Percentiles rank a stretch among this genome's conserved stretches.
phyloP scores from a whole-genome alignment of 2,888 invertebrate species.

The Latrodectus hesperus region DNA sequence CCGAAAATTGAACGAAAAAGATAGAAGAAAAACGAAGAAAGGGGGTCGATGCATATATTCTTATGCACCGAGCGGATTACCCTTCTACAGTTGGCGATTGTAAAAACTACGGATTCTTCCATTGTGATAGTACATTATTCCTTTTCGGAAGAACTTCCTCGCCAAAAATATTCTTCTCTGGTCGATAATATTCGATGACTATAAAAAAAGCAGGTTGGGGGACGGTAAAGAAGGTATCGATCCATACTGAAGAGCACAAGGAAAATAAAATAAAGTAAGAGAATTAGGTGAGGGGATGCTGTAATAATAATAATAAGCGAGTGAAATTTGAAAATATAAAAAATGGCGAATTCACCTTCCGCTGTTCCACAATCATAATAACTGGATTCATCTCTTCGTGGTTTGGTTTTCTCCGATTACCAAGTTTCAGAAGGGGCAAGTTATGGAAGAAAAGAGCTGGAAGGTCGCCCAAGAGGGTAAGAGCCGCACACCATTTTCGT shows the following conservation, averaged over 20 bases:
- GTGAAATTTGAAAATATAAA: constrained; percentile 27
- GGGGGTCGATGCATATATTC: background rate
- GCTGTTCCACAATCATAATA: constrained; percentile 45
- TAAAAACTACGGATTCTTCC: constrained; percentile 17
- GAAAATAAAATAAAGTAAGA: constrained; percentile 38
- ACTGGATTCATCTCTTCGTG: constrained; percentile 21
- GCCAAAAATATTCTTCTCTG: constrained; percentile 40
- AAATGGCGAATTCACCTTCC: constrained; percentile 29
- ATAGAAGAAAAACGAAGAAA: constrained; percentile 8
- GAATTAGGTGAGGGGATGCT: constrained; percentile 5
- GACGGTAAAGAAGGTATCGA: constrained; percentile 16
- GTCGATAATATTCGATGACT: constrained; percentile 39
- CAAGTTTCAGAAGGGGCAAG: constrained; percentile 4
- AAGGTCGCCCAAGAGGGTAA: constrained; percentile 8
- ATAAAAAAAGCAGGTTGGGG: constrained; percentile 9
- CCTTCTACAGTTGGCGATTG: background rate
- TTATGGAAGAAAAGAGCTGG: background rate
- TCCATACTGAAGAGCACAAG: constrained; percentile 19
- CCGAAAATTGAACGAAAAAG: constrained; percentile 7
- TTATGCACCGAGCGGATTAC: constrained; percentile 56
- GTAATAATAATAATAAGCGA: constrained; percentile 33
- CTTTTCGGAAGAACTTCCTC: constrained; percentile 34
- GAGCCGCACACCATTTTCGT: constrained; percentile 40
- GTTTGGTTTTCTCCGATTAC: constrained; percentile 59
- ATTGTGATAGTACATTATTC: constrained; percentile 31